Conservation (phyloP, 2,797 vertebrate species). For the Danionella dracula region DNA sequence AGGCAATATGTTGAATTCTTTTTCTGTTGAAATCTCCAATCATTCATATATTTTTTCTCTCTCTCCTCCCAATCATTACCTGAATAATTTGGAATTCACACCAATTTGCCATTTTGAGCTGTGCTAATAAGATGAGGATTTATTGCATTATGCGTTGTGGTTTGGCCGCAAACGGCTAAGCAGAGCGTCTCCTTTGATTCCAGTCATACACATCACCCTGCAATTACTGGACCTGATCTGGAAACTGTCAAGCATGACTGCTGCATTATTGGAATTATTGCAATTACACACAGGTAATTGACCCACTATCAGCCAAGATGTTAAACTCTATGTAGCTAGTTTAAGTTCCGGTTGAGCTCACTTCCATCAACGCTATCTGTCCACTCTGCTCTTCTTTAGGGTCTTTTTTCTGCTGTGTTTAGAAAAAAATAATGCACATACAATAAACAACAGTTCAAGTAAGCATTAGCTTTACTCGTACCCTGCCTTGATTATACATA, state of each 20-base stretch:
- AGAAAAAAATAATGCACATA: no score
- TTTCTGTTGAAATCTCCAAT: slow-evolving; percentile 40
- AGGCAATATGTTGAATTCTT: slow-evolving; percentile 17
- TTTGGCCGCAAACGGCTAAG: slow-evolving; percentile 59
- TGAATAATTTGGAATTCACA: slow-evolving; percentile 69
- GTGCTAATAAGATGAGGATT: slow-evolving; percentile 67
- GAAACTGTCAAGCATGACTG: slow-evolving; percentile 76
- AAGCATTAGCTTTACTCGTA: no score
- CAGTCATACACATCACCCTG: slow-evolving; percentile 74
- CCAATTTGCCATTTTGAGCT: slow-evolving; percentile 72
- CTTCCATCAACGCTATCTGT: slow-evolving; percentile 50
- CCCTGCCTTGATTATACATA: no score
- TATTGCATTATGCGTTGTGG: slow-evolving; percentile 71
- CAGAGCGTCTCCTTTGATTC: slow-evolving; percentile 62
- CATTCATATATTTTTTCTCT: slow-evolving; percentile 48
- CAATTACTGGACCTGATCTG: slow-evolving; percentile 75
- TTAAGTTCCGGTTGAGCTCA: slow-evolving; percentile 58
- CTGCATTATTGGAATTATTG: slow-evolving; percentile 74
- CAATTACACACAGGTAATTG: slow-evolving; percentile 79
- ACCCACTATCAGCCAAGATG: slow-evolving; percentile 71
- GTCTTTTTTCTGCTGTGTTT: no score
- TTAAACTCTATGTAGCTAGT: slow-evolving; percentile 68
- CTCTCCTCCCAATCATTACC: slow-evolving; percentile 61
- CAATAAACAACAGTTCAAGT: no score
- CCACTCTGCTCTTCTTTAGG: not conserved